Percentiles rank a stretch among this genome's conserved stretches.
Conservation (phyloP, 2,113 vertebrate species). For the Irena cyanogastra region DNA sequence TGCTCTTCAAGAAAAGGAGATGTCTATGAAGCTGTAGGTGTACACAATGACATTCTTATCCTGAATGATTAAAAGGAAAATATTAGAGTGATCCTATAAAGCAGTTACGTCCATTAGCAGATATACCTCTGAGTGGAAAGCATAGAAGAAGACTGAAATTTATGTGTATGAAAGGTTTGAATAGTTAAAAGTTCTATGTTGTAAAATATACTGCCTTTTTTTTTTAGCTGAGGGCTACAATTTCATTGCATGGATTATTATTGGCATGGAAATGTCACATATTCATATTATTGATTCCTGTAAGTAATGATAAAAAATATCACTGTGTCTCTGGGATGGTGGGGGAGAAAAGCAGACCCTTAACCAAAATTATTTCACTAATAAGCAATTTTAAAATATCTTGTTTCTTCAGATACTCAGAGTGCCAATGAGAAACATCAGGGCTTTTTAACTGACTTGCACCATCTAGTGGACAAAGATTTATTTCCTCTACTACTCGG, state of each 20-base stretch:
- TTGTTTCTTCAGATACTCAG: background rate
- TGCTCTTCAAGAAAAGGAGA: background rate
- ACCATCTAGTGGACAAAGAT: conserved; percentile 36
- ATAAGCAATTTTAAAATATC: background rate
- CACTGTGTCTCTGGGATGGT: background rate
- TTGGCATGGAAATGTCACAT: background rate
- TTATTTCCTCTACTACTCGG: background rate
- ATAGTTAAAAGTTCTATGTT: background rate
- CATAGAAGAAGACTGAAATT: rapidly evolving
- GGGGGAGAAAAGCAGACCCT: background rate
- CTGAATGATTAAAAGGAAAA: background rate
- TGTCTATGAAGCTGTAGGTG: background rate
- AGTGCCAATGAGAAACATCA: background rate
- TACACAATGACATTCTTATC: background rate
- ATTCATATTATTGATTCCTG: background rate
- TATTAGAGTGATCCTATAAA: background rate
- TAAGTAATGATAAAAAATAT: background rate
- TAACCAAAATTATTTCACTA: background rate
- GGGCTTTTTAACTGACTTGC: background rate
- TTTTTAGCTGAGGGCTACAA: background rate
- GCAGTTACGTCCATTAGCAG: background rate
- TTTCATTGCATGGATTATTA: background rate
- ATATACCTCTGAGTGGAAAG: background rate
- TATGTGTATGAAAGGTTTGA: background rate
- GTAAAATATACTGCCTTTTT: background rate